A percentile compares a stretch with the other conserved stretches of the same genome.
Evolutionary conservation across 2,113 vertebrate genomes (phyloP).

Genomic region (Colossoma macropomum): DNA sequence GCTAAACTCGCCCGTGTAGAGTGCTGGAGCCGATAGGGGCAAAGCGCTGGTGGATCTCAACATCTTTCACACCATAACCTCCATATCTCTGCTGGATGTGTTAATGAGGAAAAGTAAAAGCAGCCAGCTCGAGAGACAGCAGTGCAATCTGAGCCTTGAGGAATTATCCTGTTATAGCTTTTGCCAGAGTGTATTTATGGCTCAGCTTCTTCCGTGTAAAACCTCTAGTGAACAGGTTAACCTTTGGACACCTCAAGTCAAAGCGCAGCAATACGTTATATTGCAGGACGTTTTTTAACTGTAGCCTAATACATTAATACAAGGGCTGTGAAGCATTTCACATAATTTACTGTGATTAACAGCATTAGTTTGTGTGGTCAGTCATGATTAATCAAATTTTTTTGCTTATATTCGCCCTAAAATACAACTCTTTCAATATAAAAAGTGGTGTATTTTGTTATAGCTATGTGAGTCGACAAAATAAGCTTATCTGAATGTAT

Average conservation of each 20-base stretch:
- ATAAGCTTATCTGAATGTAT: too few species aligned
- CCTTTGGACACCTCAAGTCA: background rate
- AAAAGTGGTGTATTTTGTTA: too few species aligned
- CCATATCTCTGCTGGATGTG: conserved; percentile 39
- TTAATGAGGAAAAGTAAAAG: conserved; percentile 53
- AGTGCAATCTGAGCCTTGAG: background rate
- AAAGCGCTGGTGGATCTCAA: conserved; percentile 25
- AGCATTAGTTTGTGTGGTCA: too few species aligned
- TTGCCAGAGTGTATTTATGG: conserved; percentile 35
- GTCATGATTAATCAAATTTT: too few species aligned
- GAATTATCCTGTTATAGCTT: conserved; percentile 25
- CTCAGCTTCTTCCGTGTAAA: conserved; percentile 11
- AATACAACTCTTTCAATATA: too few species aligned
- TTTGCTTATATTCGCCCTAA: too few species aligned
- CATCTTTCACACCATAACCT: conserved; percentile 37
- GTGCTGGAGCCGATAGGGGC: background rate
- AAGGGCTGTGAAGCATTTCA: too few species aligned
- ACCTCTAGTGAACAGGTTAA: conserved; percentile 29
- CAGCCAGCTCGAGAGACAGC: conserved; percentile 21
- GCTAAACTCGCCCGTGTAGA: background rate
- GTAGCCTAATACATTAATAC: background rate
- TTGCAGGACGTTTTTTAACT: background rate
- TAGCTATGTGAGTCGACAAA: too few species aligned
- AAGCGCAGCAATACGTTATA: background rate
- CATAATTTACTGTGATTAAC: too few species aligned